These are phyloP conservation scores for Toxotes jaculatrix DNA, from an alignment of 2,113 vertebrate species.

Conservation along the genomic window DNA sequence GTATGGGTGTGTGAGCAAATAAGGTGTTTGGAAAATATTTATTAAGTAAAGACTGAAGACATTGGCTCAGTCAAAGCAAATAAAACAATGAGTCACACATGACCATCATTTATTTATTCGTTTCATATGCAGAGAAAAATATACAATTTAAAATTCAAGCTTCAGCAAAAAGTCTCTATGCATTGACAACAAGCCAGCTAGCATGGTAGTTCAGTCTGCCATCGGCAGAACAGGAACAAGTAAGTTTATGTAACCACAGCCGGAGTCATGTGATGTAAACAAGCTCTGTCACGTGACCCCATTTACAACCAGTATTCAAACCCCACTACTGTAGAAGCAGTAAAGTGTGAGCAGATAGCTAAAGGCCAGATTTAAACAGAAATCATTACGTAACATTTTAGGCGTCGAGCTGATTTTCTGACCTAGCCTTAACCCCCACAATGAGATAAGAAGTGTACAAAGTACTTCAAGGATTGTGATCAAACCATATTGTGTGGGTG, in stretches of 20 bases:
- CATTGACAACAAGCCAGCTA: constrained; percentile 66
- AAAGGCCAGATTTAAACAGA: neutral
- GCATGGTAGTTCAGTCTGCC: constrained; percentile 42
- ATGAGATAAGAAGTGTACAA: neutral
- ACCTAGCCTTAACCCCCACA: neutral
- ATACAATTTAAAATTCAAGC: constrained; percentile 79
- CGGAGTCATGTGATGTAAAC: constrained; percentile 64
- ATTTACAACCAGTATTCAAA: neutral
- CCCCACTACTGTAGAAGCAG: neutral
- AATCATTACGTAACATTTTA: neutral
- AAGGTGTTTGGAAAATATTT: no score
- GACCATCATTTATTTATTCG: constrained; percentile 63
- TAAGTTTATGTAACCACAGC: constrained; percentile 48
- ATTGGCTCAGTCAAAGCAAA: neutral
- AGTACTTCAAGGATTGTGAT: neutral
- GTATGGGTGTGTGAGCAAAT: no score
- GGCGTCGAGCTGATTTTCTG: neutral
- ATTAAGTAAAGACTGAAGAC: no score
- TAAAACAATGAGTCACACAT: neutral
- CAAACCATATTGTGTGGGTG: neutral
- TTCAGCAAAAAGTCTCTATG: constrained; percentile 69
- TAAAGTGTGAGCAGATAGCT: neutral
- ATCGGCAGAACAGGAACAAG: constrained; percentile 46
- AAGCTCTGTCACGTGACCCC: constrained; percentile 9
- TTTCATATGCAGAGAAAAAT: constrained; percentile 77